These are phyloP conservation scores for Neria commutata DNA, from an alignment of 2,888 invertebrate species.

Conservation along the genomic window DNA sequence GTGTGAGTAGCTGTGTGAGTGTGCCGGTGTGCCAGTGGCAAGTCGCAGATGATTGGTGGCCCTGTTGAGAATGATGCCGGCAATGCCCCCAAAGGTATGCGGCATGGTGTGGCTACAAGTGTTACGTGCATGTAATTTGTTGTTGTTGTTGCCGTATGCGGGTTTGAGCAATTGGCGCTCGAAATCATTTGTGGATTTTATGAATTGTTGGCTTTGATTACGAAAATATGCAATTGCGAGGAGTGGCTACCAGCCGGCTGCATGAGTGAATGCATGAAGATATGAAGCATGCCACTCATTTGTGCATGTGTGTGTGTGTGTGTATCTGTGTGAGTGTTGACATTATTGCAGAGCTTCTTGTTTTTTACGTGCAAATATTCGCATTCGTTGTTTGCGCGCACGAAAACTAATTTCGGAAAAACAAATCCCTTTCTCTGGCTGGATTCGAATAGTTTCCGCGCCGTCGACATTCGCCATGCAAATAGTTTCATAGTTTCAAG, in stretches of 20 bases:
- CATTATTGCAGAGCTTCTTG: background rate
- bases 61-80: constrained; percentile 10
- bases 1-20: background rate
- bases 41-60: background rate
- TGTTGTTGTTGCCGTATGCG: constrained; percentile 3
- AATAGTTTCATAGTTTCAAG: background rate
- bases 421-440: too few species aligned
- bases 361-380: background rate
- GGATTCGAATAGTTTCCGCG: background rate
- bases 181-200: constrained; percentile 18
- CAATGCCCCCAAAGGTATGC: constrained; percentile 3
- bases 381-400: background rate
- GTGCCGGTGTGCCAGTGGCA: background rate
- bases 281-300: too few species aligned
- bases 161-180: constrained; percentile 19
- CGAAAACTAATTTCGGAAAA: constrained; percentile 1
- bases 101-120: constrained; percentile 30
- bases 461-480: too few species aligned
- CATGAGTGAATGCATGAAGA: too few species aligned
- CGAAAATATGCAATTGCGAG: constrained; percentile 46
- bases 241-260: too few species aligned
- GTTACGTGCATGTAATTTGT: constrained; percentile 15
- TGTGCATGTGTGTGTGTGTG: too few species aligned
- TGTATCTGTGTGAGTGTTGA: too few species aligned
- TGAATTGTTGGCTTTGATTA: constrained; percentile 53